These are phyloP conservation scores for Drosophila nasuta DNA, from an alignment of 1,140 invertebrate genomes.

Conservation along the genomic window DNA sequence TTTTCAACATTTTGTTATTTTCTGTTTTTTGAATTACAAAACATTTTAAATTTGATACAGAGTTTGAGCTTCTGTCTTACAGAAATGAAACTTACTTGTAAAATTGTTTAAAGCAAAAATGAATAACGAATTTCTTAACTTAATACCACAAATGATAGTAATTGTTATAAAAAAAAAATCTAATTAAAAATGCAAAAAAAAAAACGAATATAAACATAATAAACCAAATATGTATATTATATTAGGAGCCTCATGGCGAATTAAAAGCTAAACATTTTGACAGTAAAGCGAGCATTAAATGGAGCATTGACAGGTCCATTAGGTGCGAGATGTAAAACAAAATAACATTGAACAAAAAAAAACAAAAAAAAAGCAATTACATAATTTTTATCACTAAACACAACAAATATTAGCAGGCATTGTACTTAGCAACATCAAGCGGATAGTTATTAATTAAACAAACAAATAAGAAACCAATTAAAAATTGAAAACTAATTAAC, in stretches of 20 bases:
- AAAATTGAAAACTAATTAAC: conserved; percentile 48
- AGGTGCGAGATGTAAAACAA: conserved; percentile 16
- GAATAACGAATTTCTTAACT: conserved; percentile 70
- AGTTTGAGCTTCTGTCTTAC: conserved; percentile 50
- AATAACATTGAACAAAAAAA: not conserved
- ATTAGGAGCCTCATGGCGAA: conserved; percentile 36
- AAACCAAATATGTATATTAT: conserved; percentile 39
- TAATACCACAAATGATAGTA: conserved; percentile 47
- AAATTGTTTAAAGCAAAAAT: conserved; percentile 59
- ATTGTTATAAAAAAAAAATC: conserved; percentile 56
- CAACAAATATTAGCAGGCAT: conserved; percentile 43
- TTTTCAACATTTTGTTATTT: conserved; percentile 14
- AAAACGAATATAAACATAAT: conserved; percentile 4
- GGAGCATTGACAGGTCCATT: conserved; percentile 19
- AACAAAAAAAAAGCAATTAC: conserved; percentile 27
- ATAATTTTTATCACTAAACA: conserved; percentile 43
- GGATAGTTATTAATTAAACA: conserved; percentile 33
- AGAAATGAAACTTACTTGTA: conserved; percentile 32
- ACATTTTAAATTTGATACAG: conserved; percentile 3
- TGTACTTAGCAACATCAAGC: conserved; percentile 51
- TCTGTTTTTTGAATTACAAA: conserved; percentile 18
- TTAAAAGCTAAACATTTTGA: conserved; percentile 54
- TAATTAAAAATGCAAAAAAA: conserved; percentile 17
- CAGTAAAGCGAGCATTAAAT: conserved; percentile 42
- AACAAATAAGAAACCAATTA: conserved; percentile 41